Base-by-base conservation (phyloP, 2,113 vertebrate species). In the Ammodytes marinus region DNA sequence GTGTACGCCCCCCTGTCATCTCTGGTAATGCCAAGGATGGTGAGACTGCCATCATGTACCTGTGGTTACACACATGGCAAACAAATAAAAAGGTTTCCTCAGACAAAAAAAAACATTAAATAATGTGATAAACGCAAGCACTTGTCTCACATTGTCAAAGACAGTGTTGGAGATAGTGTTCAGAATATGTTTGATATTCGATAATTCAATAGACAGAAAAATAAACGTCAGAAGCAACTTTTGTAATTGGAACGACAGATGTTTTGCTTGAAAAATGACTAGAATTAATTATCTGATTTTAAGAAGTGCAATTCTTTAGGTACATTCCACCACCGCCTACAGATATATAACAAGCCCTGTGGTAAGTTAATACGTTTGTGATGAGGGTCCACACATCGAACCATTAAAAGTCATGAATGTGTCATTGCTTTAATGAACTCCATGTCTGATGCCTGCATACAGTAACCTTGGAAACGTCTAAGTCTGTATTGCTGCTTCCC, bases 1-100 rank as follows among this genome's bases (percentile, higher is more conserved):
- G 97, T 98, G 78, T 99, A 99, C 79, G 97, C 96, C 19, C 98
- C 98, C 90, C 98, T 93, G 95, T 99, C 98, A 77, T 99, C 96
- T 77, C 98, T 95, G 64, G 93, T 96, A 90, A 99, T 89, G 1
- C 95, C 95, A 11, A 95, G 94, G 89, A 99, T 96, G 0, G 96
- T 99, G 64, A 99, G 90, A 90, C 96, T 99, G 76, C 98, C 98
- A 4, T 99, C 97, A 6, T 96, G 97, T 82, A 98, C 96, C 98
- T 94, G 50, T 8, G 49, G 75, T 0, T 0, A 54, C 12, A 67
- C 9, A 3, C 8, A 49, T 19, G 47, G 64, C 6, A 63, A 52
- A 71, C 37, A 50, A 13, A 54, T 60, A 2, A 73, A 27, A 6
- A 19, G 27, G 2, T 7, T 47, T 3, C n/a, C 45, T 57, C 49